A percentile compares a stretch with the other conserved stretches of the same genome.
phyloP scores from a whole-genome alignment of 1,140 invertebrate species.

The Penaeus indicus region DNA sequence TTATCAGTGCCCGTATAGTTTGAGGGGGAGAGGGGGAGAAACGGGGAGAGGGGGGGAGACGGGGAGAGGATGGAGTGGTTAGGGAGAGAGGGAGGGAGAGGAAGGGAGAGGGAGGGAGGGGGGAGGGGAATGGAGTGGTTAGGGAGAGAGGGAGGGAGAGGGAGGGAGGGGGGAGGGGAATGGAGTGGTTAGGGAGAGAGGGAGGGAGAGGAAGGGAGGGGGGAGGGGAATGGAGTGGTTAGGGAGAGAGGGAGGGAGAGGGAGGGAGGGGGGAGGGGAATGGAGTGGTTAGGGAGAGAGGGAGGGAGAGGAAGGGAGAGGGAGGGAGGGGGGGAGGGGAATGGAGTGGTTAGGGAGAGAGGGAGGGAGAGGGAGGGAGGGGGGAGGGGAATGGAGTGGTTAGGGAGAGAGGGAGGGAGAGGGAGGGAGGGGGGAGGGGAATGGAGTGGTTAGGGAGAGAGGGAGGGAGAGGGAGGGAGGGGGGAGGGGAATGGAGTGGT shows the following conservation, averaged over 20 bases:
- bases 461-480: slow-evolving; percentile 27
- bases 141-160: too few relatives aligned
- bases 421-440: background rate
- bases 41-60: too few relatives aligned
- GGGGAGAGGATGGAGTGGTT: too few relatives aligned
- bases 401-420: background rate
- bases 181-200: too few relatives aligned
- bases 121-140: too few relatives aligned
- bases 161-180: background rate
- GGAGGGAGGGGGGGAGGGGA: background rate
- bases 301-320: background rate
- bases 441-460: background rate
- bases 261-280: background rate
- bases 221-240: background rate
- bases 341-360: background rate
- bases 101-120: too few relatives aligned
- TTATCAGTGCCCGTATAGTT: background rate
- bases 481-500: too few relatives aligned
- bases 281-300: background rate
- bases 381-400: background rate
- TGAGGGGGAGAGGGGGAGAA: background rate
- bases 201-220: slow-evolving; percentile 1
- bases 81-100: too few relatives aligned
- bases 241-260: background rate
- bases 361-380: background rate